phyloP scores from a whole-genome alignment of 1,140 invertebrate genomes.

The Oncopeltus fasciatus region DNA sequence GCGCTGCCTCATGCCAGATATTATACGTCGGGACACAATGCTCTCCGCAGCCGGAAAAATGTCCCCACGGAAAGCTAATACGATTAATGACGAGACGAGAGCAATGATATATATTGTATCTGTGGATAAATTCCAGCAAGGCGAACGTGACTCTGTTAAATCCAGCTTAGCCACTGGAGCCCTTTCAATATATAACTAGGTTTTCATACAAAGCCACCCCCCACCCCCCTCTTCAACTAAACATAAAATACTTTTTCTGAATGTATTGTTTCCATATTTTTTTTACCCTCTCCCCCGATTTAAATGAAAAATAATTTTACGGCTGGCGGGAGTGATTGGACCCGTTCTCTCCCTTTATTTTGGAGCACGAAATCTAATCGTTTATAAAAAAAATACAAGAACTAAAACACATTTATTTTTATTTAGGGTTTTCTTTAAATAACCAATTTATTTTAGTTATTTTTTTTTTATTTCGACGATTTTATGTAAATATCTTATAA shows the following conservation, averaged over 20 bases:
- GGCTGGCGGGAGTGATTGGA: not conserved
- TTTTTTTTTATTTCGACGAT: no score
- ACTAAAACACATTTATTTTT: no score
- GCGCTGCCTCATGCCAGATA: not conserved
- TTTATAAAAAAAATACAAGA: no score
- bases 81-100: not conserved
- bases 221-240: not conserved
- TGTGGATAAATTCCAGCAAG: not conserved
- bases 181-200: conserved; percentile 6
- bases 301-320: not conserved
- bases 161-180: not conserved
- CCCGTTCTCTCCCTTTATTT: no score
- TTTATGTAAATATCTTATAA: no score
- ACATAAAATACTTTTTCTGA: conserved; percentile 7
- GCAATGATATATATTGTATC: not conserved
- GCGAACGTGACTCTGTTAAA: conserved; percentile 4
- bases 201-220: conserved; percentile 4
- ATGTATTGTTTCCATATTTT: no score
- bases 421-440: no score
- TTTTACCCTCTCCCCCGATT: not conserved
- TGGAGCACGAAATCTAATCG: no score
- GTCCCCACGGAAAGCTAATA: not conserved
- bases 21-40: not conserved
- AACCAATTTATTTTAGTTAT: no score
- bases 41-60: not conserved